Percentiles rank a stretch among this genome's conserved stretches.
Conservation (phyloP, 2,113 vertebrate genomes). For the Pogona vitticeps region DNA sequence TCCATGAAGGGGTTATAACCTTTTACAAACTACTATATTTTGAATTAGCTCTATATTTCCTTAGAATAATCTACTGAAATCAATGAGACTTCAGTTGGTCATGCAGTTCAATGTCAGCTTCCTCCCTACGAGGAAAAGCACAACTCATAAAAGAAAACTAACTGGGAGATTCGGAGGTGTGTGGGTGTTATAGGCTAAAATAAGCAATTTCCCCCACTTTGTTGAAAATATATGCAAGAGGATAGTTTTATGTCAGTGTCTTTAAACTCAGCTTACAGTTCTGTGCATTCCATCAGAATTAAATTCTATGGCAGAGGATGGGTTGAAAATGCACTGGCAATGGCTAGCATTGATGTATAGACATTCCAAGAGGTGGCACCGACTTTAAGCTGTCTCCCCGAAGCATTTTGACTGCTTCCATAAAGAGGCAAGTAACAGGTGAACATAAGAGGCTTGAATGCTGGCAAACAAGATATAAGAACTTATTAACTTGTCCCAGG, state of each 20-base stretch:
- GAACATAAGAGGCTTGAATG: background rate
- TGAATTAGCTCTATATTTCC: no score
- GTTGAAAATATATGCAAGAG: background rate
- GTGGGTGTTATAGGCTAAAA: no score
- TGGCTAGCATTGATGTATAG: background rate
- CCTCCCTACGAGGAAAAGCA: no score
- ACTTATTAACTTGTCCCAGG: background rate
- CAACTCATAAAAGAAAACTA: no score
- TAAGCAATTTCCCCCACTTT: no score
- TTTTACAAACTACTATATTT: no score
- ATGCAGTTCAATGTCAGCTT: no score
- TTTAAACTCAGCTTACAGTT: background rate
- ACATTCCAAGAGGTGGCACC: background rate
- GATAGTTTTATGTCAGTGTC: background rate
- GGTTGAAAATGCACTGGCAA: background rate
- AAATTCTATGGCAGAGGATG: background rate
- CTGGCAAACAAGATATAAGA: background rate
- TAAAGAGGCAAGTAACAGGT: background rate
- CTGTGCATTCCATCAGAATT: background rate
- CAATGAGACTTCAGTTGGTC: no score
- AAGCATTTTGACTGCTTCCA: background rate
- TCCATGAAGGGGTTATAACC: no score
- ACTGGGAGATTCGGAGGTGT: no score
- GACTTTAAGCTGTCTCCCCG: background rate
- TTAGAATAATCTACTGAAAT: no score